Evolutionary conservation across 2,888 invertebrate genomes (phyloP).

Genomic region (Rhopalosiphum nymphaeae): DNA sequence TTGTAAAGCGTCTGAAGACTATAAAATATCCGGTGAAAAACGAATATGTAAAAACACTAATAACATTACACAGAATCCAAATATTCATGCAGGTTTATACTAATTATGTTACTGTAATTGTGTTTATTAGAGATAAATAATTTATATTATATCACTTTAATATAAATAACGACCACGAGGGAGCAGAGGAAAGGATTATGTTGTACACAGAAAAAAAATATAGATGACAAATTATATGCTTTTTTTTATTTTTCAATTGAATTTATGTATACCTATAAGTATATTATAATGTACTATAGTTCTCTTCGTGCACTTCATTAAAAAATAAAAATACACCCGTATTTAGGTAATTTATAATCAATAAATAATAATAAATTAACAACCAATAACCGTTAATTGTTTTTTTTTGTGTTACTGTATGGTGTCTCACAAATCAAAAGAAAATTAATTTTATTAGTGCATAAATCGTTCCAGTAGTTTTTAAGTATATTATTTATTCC

Average conservation of each 20-base stretch:
- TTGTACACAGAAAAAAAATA: background rate
- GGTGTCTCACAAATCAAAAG: too few species aligned
- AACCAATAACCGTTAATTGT: too few species aligned
- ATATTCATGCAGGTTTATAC: background rate
- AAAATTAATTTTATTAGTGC: too few species aligned
- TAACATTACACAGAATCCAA: background rate
- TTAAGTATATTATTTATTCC: too few species aligned
- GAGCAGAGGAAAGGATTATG: background rate
- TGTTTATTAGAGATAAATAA: background rate
- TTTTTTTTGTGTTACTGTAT: too few species aligned
- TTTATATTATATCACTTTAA: background rate
- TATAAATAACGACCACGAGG: background rate
- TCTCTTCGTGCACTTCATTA: too few species aligned
- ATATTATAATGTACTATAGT: background rate
- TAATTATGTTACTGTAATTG: background rate
- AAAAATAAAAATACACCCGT: too few species aligned
- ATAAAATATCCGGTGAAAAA: background rate
- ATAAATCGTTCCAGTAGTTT: too few species aligned
- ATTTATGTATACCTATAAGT: too few species aligned
- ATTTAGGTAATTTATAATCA: too few species aligned
- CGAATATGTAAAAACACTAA: background rate
- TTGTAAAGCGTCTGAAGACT: background rate
- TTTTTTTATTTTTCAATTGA: background rate
- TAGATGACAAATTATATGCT: background rate
- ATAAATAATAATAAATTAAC: too few species aligned